These are phyloP conservation scores for Corydoras sp. DNA, from an alignment of 2,113 vertebrate species.

Conservation along the genomic window DNA sequence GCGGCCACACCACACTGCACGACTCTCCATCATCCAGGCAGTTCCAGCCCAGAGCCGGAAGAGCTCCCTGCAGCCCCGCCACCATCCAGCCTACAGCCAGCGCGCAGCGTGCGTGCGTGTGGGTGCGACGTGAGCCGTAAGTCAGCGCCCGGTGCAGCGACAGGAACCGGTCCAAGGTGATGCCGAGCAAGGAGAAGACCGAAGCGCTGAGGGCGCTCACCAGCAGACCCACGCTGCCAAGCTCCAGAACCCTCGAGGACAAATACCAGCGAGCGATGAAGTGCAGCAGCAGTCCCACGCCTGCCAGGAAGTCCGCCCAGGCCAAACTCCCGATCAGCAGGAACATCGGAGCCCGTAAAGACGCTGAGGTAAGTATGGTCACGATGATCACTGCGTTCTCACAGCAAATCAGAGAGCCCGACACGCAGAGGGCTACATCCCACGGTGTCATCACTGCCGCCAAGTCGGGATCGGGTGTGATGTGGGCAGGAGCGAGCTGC, in stretches of 20 bases:
- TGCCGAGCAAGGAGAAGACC: conserved; percentile 81
- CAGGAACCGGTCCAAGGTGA: conserved; percentile 88
- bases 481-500: conserved; percentile 47
- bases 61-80: conserved; percentile 72
- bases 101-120: conserved; percentile 76
- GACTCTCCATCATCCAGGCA: conserved; percentile 67
- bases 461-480: conserved; percentile 51
- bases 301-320: conserved; percentile 81
- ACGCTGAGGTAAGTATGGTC: conserved; percentile 75
- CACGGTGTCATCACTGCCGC: conserved; percentile 67
- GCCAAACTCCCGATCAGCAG: conserved; percentile 85
- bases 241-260: conserved; percentile 64
- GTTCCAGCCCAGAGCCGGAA: conserved; percentile 87
- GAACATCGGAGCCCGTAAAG: conserved; percentile 82
- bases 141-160: conserved; percentile 88
- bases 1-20: conserved; percentile 77
- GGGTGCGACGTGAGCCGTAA: conserved; percentile 78
- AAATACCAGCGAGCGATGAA: conserved; percentile 80
- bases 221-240: conserved; percentile 79
- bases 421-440: conserved; percentile 83
- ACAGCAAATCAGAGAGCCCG: conserved; percentile 81
- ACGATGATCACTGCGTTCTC: conserved; percentile 88
- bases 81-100: conserved; percentile 78
- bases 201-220: conserved; percentile 85
- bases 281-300: conserved; percentile 79